Conservation (phyloP, 2,113 vertebrate genomes). For the Halichoerus grypus region DNA sequence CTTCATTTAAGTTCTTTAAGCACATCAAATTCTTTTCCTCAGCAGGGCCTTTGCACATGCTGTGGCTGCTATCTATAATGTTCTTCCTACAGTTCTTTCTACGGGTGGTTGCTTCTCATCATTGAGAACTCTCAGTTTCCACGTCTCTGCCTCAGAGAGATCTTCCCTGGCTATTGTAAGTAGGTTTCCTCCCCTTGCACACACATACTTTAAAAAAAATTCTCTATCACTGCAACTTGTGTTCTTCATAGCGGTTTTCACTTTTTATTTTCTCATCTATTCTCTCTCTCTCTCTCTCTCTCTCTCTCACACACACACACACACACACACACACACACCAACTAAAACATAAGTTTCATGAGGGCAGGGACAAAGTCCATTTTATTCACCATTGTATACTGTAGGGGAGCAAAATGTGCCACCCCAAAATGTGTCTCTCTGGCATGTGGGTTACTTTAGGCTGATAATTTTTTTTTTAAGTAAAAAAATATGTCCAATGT, state of each 20-base stretch:
- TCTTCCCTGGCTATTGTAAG: not conserved
- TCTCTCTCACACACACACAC: too few relatives aligned
- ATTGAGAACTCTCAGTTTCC: not conserved
- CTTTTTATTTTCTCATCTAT: not conserved
- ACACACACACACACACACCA: not conserved
- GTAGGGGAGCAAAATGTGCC: not conserved
- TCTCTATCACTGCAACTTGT: not conserved
- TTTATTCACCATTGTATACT: not conserved
- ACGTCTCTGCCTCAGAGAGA: not conserved
- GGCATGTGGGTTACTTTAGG: not conserved
- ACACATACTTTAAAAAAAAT: not conserved
- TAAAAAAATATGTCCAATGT: not conserved
- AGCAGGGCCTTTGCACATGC: not conserved
- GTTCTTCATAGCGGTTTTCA: not conserved
- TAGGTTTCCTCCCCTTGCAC: not conserved
- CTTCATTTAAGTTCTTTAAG: conserved; percentile 4
- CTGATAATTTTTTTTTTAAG: not conserved
- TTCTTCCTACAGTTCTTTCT: not conserved
- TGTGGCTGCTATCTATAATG: not conserved
- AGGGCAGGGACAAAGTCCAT: not conserved
- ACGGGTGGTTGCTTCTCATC: not conserved
- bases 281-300: not conserved
- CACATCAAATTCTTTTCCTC: not conserved
- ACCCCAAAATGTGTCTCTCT: not conserved
- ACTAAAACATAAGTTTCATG: not conserved